Conservation (phyloP, 2,888 invertebrate species). For the Nasonovia ribisnigri region DNA sequence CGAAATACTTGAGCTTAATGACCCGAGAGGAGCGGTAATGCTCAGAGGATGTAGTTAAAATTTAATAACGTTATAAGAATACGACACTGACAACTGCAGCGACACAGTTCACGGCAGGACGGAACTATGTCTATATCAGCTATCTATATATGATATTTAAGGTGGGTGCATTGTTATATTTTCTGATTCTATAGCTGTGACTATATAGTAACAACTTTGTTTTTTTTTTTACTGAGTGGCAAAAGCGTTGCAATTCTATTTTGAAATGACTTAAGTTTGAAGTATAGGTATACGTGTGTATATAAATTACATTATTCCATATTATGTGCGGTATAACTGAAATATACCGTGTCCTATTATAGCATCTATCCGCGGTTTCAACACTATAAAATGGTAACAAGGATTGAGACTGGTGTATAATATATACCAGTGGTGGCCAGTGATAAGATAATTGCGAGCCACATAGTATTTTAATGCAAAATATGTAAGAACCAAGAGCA, state of each 20-base stretch:
- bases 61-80: conserved; percentile 6
- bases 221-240: background rate
- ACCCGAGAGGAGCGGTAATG: background rate
- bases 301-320: background rate
- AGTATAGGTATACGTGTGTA: background rate
- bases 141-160: background rate
- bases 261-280: background rate
- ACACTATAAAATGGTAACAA: background rate
- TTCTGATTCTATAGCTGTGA: background rate
- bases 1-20: background rate
- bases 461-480: background rate
- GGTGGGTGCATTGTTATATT: background rate
- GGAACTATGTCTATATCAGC: background rate
- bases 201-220: background rate
- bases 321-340: background rate
- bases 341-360: background rate
- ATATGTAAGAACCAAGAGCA: background rate
- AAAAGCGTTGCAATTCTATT: background rate
- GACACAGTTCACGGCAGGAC: background rate
- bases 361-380: background rate
- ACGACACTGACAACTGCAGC: background rate
- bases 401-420: background rate
- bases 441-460: background rate
- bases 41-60: conserved; percentile 8
- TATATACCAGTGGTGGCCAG: background rate